Percentiles rank a stretch among this genome's conserved stretches.
phyloP scores from a whole-genome alignment of 1,140 invertebrate species.

The Chelonus insularis region DNA sequence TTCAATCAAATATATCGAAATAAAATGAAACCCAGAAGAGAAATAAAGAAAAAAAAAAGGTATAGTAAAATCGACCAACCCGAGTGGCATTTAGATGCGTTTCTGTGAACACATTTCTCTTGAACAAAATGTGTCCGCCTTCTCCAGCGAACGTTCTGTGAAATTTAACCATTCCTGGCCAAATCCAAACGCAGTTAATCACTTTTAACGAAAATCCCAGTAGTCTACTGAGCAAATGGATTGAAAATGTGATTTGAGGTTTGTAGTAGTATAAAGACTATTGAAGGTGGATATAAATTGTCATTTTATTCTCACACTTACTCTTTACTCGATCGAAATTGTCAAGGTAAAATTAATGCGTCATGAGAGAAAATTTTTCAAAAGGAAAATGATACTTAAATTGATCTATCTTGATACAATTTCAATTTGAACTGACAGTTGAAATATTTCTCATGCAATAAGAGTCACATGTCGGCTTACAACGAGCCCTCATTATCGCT shows the following conservation, averaged over 20 bases:
- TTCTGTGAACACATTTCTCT: too few species aligned
- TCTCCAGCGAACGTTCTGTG: background rate
- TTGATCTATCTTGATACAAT: too few species aligned
- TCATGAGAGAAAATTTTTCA: too few species aligned
- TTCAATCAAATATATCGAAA: too few species aligned
- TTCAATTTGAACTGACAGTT: constrained; percentile 18
- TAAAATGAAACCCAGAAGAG: too few species aligned
- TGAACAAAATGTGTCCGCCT: too few species aligned
- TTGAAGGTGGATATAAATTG: background rate
- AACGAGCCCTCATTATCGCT: constrained; percentile 50
- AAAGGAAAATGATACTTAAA: too few species aligned
- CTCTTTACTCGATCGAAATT: too few species aligned
- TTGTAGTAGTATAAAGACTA: background rate
- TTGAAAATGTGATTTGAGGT: background rate
- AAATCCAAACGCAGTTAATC: background rate
- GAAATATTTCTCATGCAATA: background rate
- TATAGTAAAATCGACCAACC: too few species aligned
- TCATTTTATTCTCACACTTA: background rate
- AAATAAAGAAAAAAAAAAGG: too few species aligned
- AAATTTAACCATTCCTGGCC: background rate
- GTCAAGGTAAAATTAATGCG: too few species aligned
- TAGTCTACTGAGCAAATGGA: background rate
- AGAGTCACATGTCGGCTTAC: background rate
- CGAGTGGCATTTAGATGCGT: too few species aligned
- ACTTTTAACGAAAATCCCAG: background rate